Percentiles rank a stretch among this genome's conserved stretches.
These are phyloP conservation scores for Polymixis lichenea DNA, from an alignment of 2,888 invertebrate genomes.

Conservation along the genomic window DNA sequence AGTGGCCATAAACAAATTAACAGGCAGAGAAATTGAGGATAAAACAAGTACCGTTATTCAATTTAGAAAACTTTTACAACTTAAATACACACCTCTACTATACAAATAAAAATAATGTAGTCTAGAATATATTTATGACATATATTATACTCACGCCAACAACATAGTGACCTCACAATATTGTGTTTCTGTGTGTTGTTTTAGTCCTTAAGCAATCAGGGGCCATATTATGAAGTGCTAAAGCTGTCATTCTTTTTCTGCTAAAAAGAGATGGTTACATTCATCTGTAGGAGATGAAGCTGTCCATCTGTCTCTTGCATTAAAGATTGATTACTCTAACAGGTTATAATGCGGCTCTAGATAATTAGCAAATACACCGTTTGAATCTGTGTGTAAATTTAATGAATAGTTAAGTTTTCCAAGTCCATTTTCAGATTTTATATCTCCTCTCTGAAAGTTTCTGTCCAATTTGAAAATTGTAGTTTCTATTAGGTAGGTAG, in stretches of 20 bases:
- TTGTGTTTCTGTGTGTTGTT: conserved; percentile 36
- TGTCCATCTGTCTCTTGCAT: not conserved
- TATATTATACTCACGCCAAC: conserved; percentile 45
- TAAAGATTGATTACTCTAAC: not conserved
- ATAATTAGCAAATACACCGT: not conserved
- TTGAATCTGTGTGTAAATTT: not conserved
- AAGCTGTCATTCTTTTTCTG: not conserved
- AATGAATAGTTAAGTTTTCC: not conserved
- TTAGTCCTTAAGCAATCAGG: conserved; percentile 2
- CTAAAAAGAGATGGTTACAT: not conserved
- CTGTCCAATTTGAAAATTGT: not conserved
- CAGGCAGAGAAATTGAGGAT: not conserved
- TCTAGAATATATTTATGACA: conserved; percentile 19
- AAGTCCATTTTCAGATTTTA: not conserved
- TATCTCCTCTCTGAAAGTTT: not conserved
- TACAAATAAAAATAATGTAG: not conserved
- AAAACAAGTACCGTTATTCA: not conserved
- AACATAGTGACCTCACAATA: conserved; percentile 41
- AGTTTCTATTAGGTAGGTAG: not conserved
- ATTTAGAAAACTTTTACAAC: conserved; percentile 1
- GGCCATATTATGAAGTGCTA: not conserved
- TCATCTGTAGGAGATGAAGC: not conserved
- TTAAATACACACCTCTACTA: not conserved
- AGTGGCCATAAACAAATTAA: not conserved
- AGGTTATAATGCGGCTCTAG: not conserved